Percentiles rank a stretch among this genome's conserved stretches.
Conservation (phyloP, 2,797 vertebrate genomes). For the Natrix natrix region DNA sequence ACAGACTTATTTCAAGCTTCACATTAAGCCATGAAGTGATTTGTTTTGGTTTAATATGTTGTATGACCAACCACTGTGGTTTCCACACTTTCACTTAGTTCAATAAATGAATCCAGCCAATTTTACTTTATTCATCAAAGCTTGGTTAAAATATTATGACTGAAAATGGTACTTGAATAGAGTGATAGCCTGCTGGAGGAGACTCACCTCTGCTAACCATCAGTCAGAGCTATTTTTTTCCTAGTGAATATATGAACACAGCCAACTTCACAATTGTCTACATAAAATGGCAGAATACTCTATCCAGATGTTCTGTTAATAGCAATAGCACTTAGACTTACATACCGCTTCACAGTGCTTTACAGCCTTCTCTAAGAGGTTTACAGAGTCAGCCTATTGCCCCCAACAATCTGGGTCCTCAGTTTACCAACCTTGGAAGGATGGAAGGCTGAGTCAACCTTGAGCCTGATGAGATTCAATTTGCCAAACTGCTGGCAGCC, state of each 20-base stretch:
- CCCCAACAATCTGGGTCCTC: too few species aligned
- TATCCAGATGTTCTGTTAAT: not conserved
- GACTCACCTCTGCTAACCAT: not conserved
- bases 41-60: not conserved
- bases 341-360: too few species aligned
- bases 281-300: not conserved
- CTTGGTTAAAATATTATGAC: not conserved
- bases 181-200: not conserved
- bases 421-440: too few species aligned
- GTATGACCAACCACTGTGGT: not conserved
- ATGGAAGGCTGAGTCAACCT: too few species aligned
- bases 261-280: not conserved
- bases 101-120: not conserved
- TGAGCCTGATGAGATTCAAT: too few species aligned
- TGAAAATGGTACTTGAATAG: not conserved
- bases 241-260: not conserved
- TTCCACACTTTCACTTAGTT: not conserved
- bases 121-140: not conserved
- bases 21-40: not conserved
- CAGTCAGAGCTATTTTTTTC: not conserved
- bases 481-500: too few species aligned
- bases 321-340: too few species aligned
- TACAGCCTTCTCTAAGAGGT: too few species aligned
- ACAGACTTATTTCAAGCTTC: not conserved
- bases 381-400: too few species aligned